These are phyloP conservation scores for Tetranychus urticae DNA, from an alignment of 1,140 invertebrate genomes.

Conservation along the genomic window DNA sequence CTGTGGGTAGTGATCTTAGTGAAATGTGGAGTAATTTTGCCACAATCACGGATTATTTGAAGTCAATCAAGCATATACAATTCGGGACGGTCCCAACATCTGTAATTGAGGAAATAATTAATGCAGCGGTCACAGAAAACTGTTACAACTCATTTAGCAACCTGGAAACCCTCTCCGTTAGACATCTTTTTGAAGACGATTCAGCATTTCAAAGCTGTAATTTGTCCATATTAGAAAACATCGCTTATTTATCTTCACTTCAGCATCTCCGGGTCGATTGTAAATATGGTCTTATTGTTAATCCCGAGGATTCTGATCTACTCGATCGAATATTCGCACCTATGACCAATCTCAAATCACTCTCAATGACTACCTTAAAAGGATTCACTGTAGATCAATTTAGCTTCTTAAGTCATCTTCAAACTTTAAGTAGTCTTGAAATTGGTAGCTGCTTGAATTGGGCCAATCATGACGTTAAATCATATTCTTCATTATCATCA, in stretches of 20 bases:
- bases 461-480: background rate
- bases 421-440: background rate
- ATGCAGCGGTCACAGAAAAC: background rate
- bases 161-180: background rate
- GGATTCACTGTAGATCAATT: background rate
- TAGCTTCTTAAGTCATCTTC: background rate
- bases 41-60: background rate
- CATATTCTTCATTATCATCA: background rate
- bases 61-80: background rate
- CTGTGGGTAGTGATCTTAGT: background rate
- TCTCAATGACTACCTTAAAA: background rate
- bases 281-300: background rate
- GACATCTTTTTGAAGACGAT: background rate
- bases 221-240: background rate
- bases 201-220: background rate
- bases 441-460: slow-evolving; percentile 5
- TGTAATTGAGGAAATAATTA: slow-evolving; percentile 3
- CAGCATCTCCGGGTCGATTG: background rate
- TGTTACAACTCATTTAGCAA: background rate
- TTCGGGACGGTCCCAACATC: slow-evolving; percentile 4
- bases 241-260: background rate
- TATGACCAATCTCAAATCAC: background rate
- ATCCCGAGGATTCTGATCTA: background rate
- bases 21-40: slow-evolving; percentile 1
- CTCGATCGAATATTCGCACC: background rate